Evolutionary conservation across 2,888 invertebrate genomes (phyloP).

Genomic region (Tetheella fluctuosa): DNA sequence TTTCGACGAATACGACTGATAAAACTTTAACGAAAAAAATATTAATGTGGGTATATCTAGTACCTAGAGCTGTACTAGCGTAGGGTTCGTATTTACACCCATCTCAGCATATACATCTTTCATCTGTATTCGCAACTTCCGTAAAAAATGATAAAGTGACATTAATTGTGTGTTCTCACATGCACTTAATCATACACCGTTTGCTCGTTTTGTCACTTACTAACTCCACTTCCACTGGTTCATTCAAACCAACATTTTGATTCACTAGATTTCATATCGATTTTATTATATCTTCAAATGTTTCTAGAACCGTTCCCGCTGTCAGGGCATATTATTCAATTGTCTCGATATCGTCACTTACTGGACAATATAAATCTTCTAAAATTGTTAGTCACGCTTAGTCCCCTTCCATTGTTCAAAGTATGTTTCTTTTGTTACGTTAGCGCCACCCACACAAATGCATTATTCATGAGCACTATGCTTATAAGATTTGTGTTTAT

Average conservation of each 20-base stretch:
- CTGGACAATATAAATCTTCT: constrained; percentile 14
- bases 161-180: constrained; percentile 44
- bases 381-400: constrained; percentile 36
- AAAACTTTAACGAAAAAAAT: neutral
- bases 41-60: too few species aligned
- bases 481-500: neutral
- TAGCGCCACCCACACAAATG: constrained; percentile 32
- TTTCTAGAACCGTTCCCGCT: constrained; percentile 13
- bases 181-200: constrained; percentile 29
- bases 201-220: constrained; percentile 6
- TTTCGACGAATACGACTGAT: neutral
- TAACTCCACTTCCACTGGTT: neutral
- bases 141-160: constrained; percentile 31
- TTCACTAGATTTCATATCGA: neutral
- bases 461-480: neutral
- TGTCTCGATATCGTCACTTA: constrained; percentile 6
- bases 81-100: too few species aligned
- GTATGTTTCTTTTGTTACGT: constrained; percentile 25
- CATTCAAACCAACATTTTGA: neutral
- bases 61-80: too few species aligned
- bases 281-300: constrained; percentile 13
- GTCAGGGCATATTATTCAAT: constrained; percentile 14
- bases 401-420: constrained; percentile 30
- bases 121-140: constrained; percentile 13
- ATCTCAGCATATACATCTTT: neutral